Base-by-base conservation (phyloP, 2,113 vertebrate species). In the Pterophyllum scalare region DNA sequence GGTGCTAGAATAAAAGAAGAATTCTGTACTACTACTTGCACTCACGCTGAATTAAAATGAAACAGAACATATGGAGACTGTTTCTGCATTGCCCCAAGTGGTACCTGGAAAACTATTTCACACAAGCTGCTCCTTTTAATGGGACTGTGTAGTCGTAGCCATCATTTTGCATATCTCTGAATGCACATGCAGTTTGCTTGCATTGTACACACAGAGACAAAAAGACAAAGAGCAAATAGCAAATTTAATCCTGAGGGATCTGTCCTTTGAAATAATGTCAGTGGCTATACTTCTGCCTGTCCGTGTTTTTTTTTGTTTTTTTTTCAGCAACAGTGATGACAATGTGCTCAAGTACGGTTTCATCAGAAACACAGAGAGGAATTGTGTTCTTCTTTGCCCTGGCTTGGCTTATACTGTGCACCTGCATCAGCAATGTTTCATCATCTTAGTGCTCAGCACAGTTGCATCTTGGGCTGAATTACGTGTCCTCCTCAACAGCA, bases 31-130 rank as follows among this genome's bases (percentile, higher is more conserved):
- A n/a, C 59, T 75, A 70, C 77, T 79, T 52, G 56, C 54, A 28
- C 82, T 87, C 62, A 75, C 46, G 24, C 67, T 76, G 56, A 77
- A 67, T 78, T 40, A 46, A 77, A 90, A 84, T 75, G 38, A 86
- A 83, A 84, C 70, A 74, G 59, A 86, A 59, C 49, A 82, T 89
- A 80, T 70, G 74, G 76, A 86, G 59, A 70, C 57, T 57, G 70
- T 62, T 89, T 81, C 82, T 83, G 57, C 58, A 65, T 77, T 59
- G 79, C 85, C 88, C 12, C 38, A 52, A 78, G 80, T 65, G 75
- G 79, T 79, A 84, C 75, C 78, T 83, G 46, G 35, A 77, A 90
- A 84, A 54, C 81, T 62, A 81, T 88, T 87, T 78, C 77, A 82
- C 59, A 81, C n/a, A 13, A 59, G 20, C 57, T 61, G 86, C 72